Base-by-base conservation (phyloP, 1,140 invertebrate genomes). In the Andrena cerasifolii region DNA sequence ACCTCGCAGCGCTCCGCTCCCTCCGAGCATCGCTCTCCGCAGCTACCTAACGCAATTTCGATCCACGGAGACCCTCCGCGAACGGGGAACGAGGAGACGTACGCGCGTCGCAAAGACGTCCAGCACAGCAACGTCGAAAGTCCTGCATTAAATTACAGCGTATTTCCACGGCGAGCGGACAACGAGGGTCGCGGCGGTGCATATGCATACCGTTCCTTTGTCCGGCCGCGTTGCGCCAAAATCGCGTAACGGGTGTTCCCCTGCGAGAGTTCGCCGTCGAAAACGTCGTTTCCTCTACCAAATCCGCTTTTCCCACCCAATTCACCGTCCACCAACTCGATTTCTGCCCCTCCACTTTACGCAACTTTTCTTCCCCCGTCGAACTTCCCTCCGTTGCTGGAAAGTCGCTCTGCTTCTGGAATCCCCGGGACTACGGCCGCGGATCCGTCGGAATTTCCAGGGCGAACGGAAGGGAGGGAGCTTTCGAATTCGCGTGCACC, bases 81-180 rank as follows among this genome's bases (percentile, higher is more conserved):
- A 79, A 62, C 45, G 33, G 36, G 70, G 24, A 61, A 47, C 43
- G 14, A 45, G 21, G 26, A 21, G 10, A 8, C 36, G 16, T 16
- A 21, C 24, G 10, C 43, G 26, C 63, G 18, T 43, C 33, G 43
- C 77, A 62, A 86, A 86, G 85, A 86, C 81, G 83, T 86, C 84
- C 80, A 75, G 73, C 26, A 70, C 68, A n/a, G n/a, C 78, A 45
- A 83, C 85, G 84, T 86, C 85, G 76, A 86, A 86, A 85, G 84
- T 83, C 67, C 81, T 56, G 85, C 84, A 80, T 86, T 86, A 81
- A 86, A 86, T 86, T 86, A 86, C 85, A 81, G 78, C 76, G 84
- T 61, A 86, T 86, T 86, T 86, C 81, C 84, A 86, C 81, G 82
- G 81, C 78, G 79, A 83, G 86, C 86, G 80, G 81, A 81, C 4